Base-by-base conservation (phyloP, 2,888 invertebrate species). In the Ennomos quercinarius region DNA sequence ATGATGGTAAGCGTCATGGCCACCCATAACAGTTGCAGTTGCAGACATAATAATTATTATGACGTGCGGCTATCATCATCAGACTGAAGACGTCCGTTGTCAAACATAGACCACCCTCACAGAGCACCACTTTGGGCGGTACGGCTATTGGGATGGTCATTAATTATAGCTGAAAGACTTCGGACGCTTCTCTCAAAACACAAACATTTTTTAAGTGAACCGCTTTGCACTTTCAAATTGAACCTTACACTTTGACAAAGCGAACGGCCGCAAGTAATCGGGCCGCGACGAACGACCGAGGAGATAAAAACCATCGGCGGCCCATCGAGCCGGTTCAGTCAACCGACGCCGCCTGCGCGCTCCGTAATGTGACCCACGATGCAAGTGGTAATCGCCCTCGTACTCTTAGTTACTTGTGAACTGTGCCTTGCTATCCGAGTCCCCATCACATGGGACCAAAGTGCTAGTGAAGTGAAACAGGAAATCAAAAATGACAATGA, bases 301-400 rank as follows among this genome's bases (percentile, higher is more conserved):
- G 86, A 88, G 84, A 92, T 93, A 93, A 91, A 93, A 88, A 89
- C 83, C 76, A 80, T 84, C 76, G 78, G 65, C 74, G 68, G 70
- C 71, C 80, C 76, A 72, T 73, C 79, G 83, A 77, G 78, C 83
- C 76, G 84, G 85, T 86, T 89, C 87, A 93, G 93, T 93, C 83
- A 77, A 80, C 81, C 82, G 80, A 75, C 74, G 81, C 73, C 74
- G 74, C 80, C 73, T 84, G 83, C 83, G 84, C 79, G 45, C 57
- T 57, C 71, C 87, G 91, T 87, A 83, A 91, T 91, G 91, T 88
- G 77, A 87, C 63, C 61, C 46, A 87, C 84, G 81, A 89, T 89
- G 89, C 80, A 80, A 77, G 80, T 78, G 73, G 71, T 71, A 72
- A 76, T 76, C 79, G 78, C 77, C 56, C 62, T 81, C 70, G 71